These are phyloP conservation scores for Drosophila sucinea DNA, from an alignment of 1,140 invertebrate species.

Conservation along the genomic window DNA sequence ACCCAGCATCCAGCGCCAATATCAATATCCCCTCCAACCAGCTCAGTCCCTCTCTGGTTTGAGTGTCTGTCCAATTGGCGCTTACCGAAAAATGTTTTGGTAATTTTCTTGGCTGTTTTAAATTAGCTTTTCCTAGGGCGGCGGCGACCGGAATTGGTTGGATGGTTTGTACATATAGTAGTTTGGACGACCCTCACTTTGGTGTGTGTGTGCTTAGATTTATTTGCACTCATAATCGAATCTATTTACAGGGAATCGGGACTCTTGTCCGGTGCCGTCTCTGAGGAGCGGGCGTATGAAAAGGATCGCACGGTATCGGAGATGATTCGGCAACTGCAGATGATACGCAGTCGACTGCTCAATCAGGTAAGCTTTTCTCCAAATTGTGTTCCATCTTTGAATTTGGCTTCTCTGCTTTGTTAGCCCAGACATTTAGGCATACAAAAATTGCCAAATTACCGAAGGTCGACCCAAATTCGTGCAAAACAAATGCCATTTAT, in stretches of 20 bases:
- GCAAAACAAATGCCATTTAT: slow-evolving; percentile 24
- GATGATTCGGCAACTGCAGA: slow-evolving; percentile 61
- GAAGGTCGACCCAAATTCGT: slow-evolving; percentile 19
- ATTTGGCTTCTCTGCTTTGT: not conserved
- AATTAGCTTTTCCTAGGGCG: slow-evolving; percentile 3
- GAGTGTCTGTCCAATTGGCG: slow-evolving; percentile 3
- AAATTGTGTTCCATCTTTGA: not conserved
- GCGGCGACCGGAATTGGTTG: not conserved
- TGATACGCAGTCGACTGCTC: slow-evolving; percentile 53
- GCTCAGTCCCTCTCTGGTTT: not conserved
- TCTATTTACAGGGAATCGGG: slow-evolving; percentile 42
- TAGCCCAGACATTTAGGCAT: not conserved
- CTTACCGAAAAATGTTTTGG: slow-evolving; percentile 5
- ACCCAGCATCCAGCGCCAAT: not conserved
- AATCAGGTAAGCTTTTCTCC: slow-evolving; percentile 44
- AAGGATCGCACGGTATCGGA: slow-evolving; percentile 56
- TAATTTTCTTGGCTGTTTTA: slow-evolving; percentile 10
- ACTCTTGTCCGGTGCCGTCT: slow-evolving; percentile 2
- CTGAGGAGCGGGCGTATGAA: slow-evolving; percentile 22
- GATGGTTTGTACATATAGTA: not conserved
- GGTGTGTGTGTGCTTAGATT: not conserved
- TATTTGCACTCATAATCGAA: not conserved
- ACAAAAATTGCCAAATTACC: slow-evolving; percentile 5
- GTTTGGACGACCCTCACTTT: not conserved
- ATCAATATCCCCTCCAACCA: slow-evolving; percentile 18